Evolutionary conservation across 2,113 vertebrate species (phyloP), one percentile per base, ranked within the genome.

Genomic region (Anseranas semipalmata): DNA sequence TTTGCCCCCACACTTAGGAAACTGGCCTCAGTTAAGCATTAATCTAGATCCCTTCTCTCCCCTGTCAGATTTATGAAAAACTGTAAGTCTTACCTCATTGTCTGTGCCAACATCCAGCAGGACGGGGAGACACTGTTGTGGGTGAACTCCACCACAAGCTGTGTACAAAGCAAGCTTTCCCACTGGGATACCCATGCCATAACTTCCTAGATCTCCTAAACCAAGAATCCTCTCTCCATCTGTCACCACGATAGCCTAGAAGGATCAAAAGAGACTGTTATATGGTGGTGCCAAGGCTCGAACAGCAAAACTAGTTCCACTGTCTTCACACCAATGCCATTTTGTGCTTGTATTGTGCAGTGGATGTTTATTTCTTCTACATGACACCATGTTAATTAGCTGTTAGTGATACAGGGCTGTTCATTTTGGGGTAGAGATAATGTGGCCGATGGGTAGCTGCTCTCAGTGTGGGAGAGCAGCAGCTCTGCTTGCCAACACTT

Each of bases 141-240:
- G 99, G 45, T 94, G 95, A 41, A 99, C 99, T 9, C 99, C 99
- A 39, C 99, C 99, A 14, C 99, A 99, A 3, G 99, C 99, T 0
- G 99, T 99, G 98, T 99, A 99, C 59, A 99, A 98, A 45, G 99
- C 99, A 87, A 99, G 98, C 89, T 99, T 99, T 68, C 99, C 99
- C 18, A 99, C 99, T 0, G 99, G 99, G 81, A 99, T 99, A 17
- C 99, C 99, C 99, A 99, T 99, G 60, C 99, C 99, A 0, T 99
- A 99, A 93, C 99, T 95, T 89, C 99, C 99, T 55, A 99, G 98
- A 96, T 99, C 99, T 27, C 99, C 99, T 80, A 99, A 98, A 24
- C 99, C 99, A 7, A 99, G 98, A 93, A 99, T 99, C 28, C 99
- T 98, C 93, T 99, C 99, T 39, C 99, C 99, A 14, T 99, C 99